Evolutionary conservation across 92 coral and sea anemone species (phyloP).

Genomic region (Siderastrea radians): DNA sequence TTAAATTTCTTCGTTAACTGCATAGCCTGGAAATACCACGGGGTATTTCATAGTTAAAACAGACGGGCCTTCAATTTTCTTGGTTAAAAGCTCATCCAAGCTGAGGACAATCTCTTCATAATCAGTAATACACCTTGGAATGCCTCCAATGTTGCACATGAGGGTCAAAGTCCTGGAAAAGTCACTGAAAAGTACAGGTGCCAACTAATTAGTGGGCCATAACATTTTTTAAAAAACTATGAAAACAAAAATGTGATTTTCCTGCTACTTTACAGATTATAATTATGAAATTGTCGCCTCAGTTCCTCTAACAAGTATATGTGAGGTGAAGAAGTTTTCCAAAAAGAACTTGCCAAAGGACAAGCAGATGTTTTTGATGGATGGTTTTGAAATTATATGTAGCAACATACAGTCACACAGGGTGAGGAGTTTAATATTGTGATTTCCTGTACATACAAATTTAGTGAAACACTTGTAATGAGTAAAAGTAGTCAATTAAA

Average conservation of each 20-base stretch:
- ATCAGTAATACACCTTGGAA: too few species aligned
- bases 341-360: slow-evolving; percentile 86
- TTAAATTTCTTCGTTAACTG: too few species aligned
- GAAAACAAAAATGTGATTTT: neutral
- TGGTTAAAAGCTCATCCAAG: too few species aligned
- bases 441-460: neutral
- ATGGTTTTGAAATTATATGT: slow-evolving; percentile 94
- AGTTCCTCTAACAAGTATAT: slow-evolving; percentile 89
- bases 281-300: slow-evolving; percentile 78
- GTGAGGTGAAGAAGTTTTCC: slow-evolving; percentile 87
- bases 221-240: neutral
- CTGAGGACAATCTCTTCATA: too few species aligned
- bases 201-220: too few species aligned
- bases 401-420: slow-evolving; percentile 88
- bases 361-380: slow-evolving; percentile 78
- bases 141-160: too few species aligned
- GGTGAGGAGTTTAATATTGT: slow-evolving; percentile 46
- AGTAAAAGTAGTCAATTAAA: too few species aligned
- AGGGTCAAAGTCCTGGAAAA: too few species aligned
- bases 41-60: too few species aligned
- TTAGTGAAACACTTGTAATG: neutral
- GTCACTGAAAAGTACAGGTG: too few species aligned
- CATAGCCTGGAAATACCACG: too few species aligned
- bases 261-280: slow-evolving; percentile 37
- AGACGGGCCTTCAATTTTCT: too few species aligned